Percentiles rank a stretch among this genome's conserved stretches.
Evolutionary conservation across 2,888 invertebrate species (phyloP).

Genomic region (Lepetodrilus schrolli): DNA sequence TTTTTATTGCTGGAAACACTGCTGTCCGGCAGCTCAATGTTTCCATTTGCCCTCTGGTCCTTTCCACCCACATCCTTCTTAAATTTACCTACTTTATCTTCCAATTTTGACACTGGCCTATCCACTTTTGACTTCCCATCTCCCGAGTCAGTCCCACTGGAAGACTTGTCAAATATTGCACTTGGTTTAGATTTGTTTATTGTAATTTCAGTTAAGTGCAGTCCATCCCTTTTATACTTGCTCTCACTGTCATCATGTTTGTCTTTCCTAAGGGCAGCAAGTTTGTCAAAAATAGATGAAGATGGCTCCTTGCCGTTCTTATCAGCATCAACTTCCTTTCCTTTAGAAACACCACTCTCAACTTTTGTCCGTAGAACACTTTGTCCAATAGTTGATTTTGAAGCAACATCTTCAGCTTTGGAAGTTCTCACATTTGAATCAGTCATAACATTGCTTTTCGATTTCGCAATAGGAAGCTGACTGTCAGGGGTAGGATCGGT

Average conservation of each 20-base stretch:
- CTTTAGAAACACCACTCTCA: not conserved
- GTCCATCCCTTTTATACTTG: slow-evolving; percentile 7
- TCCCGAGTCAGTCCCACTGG: not conserved
- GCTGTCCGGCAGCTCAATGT: not conserved
- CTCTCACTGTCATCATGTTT: not conserved
- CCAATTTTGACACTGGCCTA: not conserved
- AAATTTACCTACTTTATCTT: not conserved
- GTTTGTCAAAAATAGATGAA: not conserved
- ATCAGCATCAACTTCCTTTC: not conserved
- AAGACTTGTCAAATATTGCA: not conserved
- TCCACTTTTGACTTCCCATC: not conserved
- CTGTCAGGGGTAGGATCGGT: not conserved
- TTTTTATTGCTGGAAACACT: not conserved
- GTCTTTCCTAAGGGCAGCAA: not conserved
- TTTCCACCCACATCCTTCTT: slow-evolving; percentile 16
- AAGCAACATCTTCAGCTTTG: not conserved
- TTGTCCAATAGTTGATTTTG: not conserved
- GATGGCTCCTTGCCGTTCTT: not conserved
- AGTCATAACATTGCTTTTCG: not conserved
- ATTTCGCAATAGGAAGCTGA: not conserved
- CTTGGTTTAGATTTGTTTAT: too few relatives aligned
- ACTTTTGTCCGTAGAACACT: not conserved
- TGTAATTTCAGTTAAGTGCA: too few relatives aligned
- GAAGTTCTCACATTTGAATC: not conserved
- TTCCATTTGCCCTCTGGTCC: slow-evolving; percentile 18